Percentiles rank a stretch among this genome's conserved stretches.
These are phyloP conservation scores for Oscheius sp. DNA, from an alignment of 2,888 invertebrate genomes.

Conservation along the genomic window DNA sequence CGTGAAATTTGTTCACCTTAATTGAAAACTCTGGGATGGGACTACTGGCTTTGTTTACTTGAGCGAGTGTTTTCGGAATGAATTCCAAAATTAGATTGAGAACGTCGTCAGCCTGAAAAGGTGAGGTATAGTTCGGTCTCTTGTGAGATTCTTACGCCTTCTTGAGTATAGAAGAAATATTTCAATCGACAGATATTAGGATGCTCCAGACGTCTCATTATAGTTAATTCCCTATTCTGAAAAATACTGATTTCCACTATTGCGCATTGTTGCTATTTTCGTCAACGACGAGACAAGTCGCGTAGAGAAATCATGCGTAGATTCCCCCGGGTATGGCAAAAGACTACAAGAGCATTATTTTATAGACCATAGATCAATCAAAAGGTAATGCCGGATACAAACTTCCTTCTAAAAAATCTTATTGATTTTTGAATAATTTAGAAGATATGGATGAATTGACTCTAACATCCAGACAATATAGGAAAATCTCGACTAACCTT, in stretches of 20 bases:
- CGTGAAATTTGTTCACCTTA: constrained; percentile 26
- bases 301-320: constrained; percentile 17
- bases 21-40: constrained; percentile 31
- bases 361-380: too few species aligned
- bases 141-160: not conserved
- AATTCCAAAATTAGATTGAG: constrained; percentile 46
- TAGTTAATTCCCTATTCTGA: constrained; percentile 41
- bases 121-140: too few species aligned
- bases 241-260: not conserved
- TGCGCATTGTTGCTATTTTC: not conserved
- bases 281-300: not conserved
- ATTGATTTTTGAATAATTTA: not conserved
- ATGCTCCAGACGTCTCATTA: constrained; percentile 46
- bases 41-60: constrained; percentile 32
- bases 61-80: constrained; percentile 38
- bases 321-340: constrained; percentile 12
- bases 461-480: too few species aligned
- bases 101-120: constrained; percentile 28
- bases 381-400: too few species aligned
- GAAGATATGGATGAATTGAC: not conserved
- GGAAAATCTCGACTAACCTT: too few species aligned
- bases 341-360: constrained; percentile 5
- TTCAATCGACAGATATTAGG: constrained; percentile 41
- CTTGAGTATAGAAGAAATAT: constrained; percentile 34
- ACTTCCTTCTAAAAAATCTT: too few species aligned